Base-by-base conservation (phyloP, 2,797 vertebrate genomes). In the Siniperca undulata region DNA sequence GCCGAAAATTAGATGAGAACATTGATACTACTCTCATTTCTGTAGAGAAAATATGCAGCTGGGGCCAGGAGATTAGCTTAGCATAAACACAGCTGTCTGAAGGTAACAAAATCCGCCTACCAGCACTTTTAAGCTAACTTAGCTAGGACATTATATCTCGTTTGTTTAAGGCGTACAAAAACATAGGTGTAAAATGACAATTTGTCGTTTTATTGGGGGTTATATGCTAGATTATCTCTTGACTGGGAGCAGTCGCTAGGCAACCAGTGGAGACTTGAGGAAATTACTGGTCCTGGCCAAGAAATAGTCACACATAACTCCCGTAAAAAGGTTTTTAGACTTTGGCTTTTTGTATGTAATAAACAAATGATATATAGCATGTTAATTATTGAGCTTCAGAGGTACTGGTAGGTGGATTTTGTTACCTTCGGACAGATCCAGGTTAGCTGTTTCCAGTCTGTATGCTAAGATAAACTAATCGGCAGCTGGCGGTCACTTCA, bases 171-270 rank as follows among this genome's bases (percentile, higher is more conserved):
- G 8, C 12, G 27, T 59, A 50, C 14, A 58, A 50, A 71, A 73
- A 46, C 2, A 3, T 34, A 30, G 7, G 50, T 70, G 59, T 65
- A 75, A 66, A 74, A 75, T 3, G 2, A 44, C 48, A 74, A 36
- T n/a, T 60, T 42, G 13, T 16, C 10, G 16, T 67, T 75, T 82
- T 38, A 61, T 24, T 48, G 38, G 34, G 40, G 27, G 50, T 62
- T 66, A 40, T 42, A 24, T 38, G 7, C 52, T 10, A 16, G 34
- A 36, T 74, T 65, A 24, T 42, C 36, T 73, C 24, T 67, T 80
- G 34, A 46, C 34, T 65, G 61, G 40, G 61, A 60, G 42, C 42
- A 65, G 74, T 74, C 75, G 72, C 70, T 42, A 55, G 12, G 78
- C 71, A 80, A 74, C 78, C 38, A 69, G 27, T 13, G n/a, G n/a